phyloP scores from a whole-genome alignment of 1,140 invertebrate genomes.

The Sycophila sp. region DNA sequence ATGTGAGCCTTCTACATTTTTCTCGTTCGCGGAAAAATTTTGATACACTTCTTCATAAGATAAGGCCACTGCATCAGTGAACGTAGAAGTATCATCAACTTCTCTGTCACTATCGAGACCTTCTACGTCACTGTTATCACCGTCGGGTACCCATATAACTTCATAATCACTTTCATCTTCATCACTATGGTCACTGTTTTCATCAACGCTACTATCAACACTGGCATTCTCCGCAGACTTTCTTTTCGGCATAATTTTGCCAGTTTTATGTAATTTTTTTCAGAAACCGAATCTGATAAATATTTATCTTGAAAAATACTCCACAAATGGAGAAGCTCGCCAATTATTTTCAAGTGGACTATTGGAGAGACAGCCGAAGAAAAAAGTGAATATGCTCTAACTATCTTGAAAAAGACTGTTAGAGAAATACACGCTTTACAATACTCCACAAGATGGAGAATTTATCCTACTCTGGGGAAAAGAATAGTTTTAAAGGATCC shows the following conservation, averaged over 20 bases:
- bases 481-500: too few relatives aligned
- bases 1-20: constrained; percentile 36
- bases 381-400: not conserved
- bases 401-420: constrained; percentile 10
- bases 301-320: not conserved
- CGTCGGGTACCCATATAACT: constrained; percentile 31
- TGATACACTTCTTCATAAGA: constrained; percentile 28
- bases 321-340: not conserved
- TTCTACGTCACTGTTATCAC: constrained; percentile 18
- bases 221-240: not conserved
- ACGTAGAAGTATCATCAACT: constrained; percentile 11
- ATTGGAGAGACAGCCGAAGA: not conserved
- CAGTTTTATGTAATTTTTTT: not conserved
- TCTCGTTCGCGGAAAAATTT: constrained; percentile 26
- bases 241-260: not conserved
- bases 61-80: not conserved
- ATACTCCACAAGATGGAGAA: too few relatives aligned
- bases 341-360: not conserved
- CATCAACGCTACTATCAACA: not conserved
- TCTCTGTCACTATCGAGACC: constrained; percentile 11
- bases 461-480: too few relatives aligned
- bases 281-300: not conserved
- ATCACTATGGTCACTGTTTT: not conserved
- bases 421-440: constrained; percentile 3
- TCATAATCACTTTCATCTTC: constrained; percentile 24